Percentiles rank a stretch among this genome's conserved stretches.
Conservation (phyloP, 2,888 invertebrate species). For the Sarcophaga caerulescens region DNA sequence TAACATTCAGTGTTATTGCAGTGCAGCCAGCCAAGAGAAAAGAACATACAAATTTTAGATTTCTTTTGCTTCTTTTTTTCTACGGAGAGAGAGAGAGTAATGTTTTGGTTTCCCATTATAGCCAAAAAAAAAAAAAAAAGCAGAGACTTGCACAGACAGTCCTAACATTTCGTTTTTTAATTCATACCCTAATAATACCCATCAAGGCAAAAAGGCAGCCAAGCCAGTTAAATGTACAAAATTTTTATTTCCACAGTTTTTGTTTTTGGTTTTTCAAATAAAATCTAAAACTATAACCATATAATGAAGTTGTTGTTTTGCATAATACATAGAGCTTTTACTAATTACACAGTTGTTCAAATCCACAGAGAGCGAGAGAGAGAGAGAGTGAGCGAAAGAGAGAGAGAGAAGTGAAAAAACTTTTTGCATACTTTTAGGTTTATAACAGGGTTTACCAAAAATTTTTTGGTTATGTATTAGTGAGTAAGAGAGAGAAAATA, state of each 20-base stretch:
- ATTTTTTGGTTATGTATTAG: too few relatives aligned
- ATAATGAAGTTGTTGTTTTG: constrained; percentile 56
- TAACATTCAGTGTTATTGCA: constrained; percentile 66
- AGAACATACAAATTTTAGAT: constrained; percentile 5
- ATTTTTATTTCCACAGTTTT: not conserved
- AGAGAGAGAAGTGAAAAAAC: constrained; percentile 18
- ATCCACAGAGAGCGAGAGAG: constrained; percentile 2
- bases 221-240: constrained; percentile 37
- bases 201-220: constrained; percentile 10
- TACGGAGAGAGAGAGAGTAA: not conserved
- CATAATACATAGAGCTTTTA: constrained; percentile 58
- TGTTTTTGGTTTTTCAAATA: not conserved
- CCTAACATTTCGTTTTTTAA: not conserved
- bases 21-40: constrained; percentile 48
- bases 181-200: constrained; percentile 10
- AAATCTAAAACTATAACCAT: constrained; percentile 49
- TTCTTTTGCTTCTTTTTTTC: not conserved
- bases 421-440: constrained; percentile 59
- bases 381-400: not conserved
- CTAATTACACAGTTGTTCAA: constrained; percentile 64
- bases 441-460: too few relatives aligned
- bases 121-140: not conserved
- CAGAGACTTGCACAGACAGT: not conserved
- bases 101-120: constrained; percentile 43
- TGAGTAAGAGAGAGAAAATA: too few relatives aligned